phyloP scores from a whole-genome alignment of 2,797 vertebrate genomes.

The Acanthurus leucopareius region DNA sequence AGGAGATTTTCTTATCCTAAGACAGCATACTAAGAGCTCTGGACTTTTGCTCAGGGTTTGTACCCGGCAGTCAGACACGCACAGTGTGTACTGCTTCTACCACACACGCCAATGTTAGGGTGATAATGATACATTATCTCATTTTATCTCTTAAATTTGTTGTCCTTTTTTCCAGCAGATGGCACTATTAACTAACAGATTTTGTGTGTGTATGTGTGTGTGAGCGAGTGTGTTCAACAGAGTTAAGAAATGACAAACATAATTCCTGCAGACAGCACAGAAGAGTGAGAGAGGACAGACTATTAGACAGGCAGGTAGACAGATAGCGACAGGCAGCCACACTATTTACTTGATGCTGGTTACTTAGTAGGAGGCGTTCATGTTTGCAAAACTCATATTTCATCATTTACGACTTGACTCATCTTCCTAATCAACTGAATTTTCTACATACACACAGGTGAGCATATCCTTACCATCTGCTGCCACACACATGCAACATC shows the following conservation, averaged over 20 bases:
- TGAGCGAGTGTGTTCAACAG: not conserved
- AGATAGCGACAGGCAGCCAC: not conserved
- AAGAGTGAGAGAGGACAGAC: too few relatives aligned
- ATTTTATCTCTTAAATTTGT: not conserved
- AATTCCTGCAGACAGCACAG: too few relatives aligned
- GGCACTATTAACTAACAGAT: constrained; percentile 8
- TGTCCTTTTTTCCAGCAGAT: constrained; percentile 23
- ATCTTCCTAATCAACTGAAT: constrained; percentile 40
- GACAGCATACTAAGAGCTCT: too few relatives aligned
- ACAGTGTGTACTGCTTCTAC: too few relatives aligned
- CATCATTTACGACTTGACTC: constrained; percentile 43
- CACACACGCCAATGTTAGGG: not conserved
- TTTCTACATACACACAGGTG: constrained; percentile 42
- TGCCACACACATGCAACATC: constrained; percentile 11
- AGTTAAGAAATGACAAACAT: not conserved
- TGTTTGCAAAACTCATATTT: constrained; percentile 41
- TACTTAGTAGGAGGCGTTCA: constrained; percentile 11
- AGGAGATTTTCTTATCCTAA: too few relatives aligned
- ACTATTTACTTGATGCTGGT: not conserved
- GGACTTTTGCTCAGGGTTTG: too few relatives aligned
- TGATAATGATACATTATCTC: not conserved
- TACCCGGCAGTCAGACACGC: too few relatives aligned
- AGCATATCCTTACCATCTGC: constrained; percentile 50
- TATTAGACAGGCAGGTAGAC: not conserved
- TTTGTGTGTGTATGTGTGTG: not conserved